Conservation (phyloP, 92 coral and sea anemone species). For the Phenganax subtilis region DNA sequence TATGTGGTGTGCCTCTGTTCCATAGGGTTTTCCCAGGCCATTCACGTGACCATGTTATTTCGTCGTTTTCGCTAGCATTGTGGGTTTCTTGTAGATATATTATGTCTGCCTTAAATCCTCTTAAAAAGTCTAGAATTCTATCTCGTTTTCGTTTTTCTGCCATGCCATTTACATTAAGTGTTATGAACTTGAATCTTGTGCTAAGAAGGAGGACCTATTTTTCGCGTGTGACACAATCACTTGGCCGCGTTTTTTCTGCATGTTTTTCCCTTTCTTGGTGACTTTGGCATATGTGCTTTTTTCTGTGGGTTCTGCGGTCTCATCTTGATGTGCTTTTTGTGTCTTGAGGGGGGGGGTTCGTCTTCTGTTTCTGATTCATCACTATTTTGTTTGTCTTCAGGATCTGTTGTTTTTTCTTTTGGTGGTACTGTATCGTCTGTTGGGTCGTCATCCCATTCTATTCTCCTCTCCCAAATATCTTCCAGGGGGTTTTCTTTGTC, state of each 20-base stretch:
- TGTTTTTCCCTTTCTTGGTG: background rate
- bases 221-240: no score
- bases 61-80: conserved; percentile 8
- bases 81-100: conserved; percentile 49
- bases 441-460: no score
- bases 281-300: background rate
- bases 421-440: background rate
- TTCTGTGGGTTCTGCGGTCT: background rate
- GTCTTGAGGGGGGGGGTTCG: background rate
- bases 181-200: background rate
- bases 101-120: background rate
- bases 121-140: background rate
- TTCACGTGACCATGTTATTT: conserved; percentile 31
- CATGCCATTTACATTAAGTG: conserved; percentile 13
- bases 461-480: no score
- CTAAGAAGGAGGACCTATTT: background rate
- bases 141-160: background rate
- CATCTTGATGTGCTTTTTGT: background rate
- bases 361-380: background rate
- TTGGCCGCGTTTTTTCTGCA: background rate
- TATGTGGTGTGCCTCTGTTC: conserved; percentile 21
- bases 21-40: conserved; percentile 34
- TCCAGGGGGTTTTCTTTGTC: no score
- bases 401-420: background rate
- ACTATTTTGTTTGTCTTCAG: background rate